Evolutionary conservation across 2,888 invertebrate species (phyloP), one percentile per base, ranked within the genome.

Genomic region (Drosophila macrospina): DNA sequence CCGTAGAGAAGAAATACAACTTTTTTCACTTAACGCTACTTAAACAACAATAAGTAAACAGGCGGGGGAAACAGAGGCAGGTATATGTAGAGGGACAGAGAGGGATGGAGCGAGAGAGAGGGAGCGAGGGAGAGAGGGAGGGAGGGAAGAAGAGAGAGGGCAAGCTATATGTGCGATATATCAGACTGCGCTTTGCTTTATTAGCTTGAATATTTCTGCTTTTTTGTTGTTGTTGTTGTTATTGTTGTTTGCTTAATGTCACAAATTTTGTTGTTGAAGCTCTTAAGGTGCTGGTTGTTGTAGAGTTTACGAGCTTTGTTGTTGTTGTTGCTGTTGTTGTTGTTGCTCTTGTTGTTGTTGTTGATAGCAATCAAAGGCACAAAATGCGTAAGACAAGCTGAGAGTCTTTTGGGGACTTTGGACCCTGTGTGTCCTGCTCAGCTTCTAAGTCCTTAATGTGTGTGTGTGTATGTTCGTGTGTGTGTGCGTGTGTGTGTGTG

Each of bases 11-110:
- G 41, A 54, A 61, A 41, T 47, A 79, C 77, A 75, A 69, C 72
- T 72, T 78, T 75, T 78, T 78, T 78, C 77, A 78, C 77, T 78
- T 79, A 78, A 72, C 73, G 77, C 64, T 69, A 52, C 73, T 77
- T 72, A 73, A 75, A 47, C 73, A 77, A 73, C 73, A 77, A 75
- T 73, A 77, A 65, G 65, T n/a, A 20, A 44, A 54, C 41, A 2
- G n/a, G 6, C 16, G 0, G 6, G 6, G 28, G 28, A 6, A 28
- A 8, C 30, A 0, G 8, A 4, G 13, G 16, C 8, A 7, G 16
- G 8, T 5, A 26, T 1, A 26, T 26, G 7, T n/a, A 13, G 5
- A 11, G 10, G 11, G 41, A 10, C 11, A n/a, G 32, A 13, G 13
- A 0, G 13, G n/a, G 5, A 11, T 16, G 13, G 4, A 24, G 16